These are phyloP conservation scores for Subacronicta megacephala DNA, from an alignment of 2,888 invertebrate genomes.

Conservation along the genomic window DNA sequence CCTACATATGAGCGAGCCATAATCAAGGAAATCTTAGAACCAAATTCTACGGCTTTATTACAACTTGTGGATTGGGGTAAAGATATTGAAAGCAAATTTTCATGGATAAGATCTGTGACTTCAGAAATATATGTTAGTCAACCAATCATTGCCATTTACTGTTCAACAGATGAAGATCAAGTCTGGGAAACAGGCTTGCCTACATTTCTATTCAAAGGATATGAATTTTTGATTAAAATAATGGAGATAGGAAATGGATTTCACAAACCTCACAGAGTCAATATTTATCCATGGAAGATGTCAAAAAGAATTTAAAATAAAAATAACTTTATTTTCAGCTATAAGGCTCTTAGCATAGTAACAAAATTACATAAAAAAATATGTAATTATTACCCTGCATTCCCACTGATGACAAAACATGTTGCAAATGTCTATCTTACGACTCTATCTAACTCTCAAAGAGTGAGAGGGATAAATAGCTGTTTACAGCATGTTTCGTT, in stretches of 20 bases:
- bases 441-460: too few species aligned
- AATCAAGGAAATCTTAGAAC: conserved; percentile 20
- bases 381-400: too few species aligned
- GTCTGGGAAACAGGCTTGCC: conserved; percentile 13
- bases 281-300: conserved; percentile 21
- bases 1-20: conserved; percentile 38
- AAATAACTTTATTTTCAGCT: too few species aligned
- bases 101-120: conserved; percentile 19
- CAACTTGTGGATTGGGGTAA: conserved; percentile 44
- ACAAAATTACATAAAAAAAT: too few species aligned
- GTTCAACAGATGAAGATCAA: conserved; percentile 31
- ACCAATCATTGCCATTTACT: conserved; percentile 43
- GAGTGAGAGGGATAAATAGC: too few species aligned
- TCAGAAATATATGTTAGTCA: conserved; percentile 8
- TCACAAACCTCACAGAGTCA: conserved; percentile 41
- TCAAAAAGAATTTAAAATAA: background rate
- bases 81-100: conserved; percentile 20
- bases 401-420: too few species aligned
- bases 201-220: conserved; percentile 35
- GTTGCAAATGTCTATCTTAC: too few species aligned
- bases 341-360: too few species aligned
- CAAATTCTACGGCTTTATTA: conserved; percentile 23
- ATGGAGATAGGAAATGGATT: conserved; percentile 27
- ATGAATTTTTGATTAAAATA: conserved; percentile 37
- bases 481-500: too few species aligned